Evolutionary conservation across 2,888 invertebrate genomes (phyloP), one percentile per base, ranked within the genome.

Genomic region (Melikaiella ostensackeni): DNA sequence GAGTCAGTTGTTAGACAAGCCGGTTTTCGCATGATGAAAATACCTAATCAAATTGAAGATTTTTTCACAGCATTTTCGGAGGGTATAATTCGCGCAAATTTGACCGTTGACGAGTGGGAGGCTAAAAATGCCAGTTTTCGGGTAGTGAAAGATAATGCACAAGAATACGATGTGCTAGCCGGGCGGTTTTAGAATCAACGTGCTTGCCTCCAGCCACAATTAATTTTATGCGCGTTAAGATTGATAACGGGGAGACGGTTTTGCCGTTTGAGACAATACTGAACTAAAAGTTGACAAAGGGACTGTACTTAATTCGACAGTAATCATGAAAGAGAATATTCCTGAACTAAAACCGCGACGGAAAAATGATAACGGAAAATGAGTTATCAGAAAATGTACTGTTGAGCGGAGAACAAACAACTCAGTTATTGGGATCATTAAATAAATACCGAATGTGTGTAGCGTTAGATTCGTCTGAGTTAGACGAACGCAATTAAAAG

Each of bases 401-500:
- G 16, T 62, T 63, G 19, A 35, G 33, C 11, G 8, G 9, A 0
- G 21, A 11, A 4, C 63, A 35, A 63, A 38, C 38, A 35, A 21
- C 24, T 7, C 35, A 21, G 38, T 24, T 38, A 5, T 21, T 9
- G 21, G 64, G 2, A 21, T 63, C 38, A 9, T 21, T 38, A 21
- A 38, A 63, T 63, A 1, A 27, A 73, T 50, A 50, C 50, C 73
- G 13, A 50, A 21, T 11, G 24, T 13, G 16, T n/a, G n/a, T n/a
- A n/a, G n/a, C n/a, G n/a, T n/a, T n/a, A n/a, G n/a, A n/a, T n/a
- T n/a, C n/a, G n/a, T n/a, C n/a, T n/a, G 50, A 73, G 24, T 75
- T 79, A 13, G 13, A 76, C 79, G 19, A 81, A 70, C 33, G 75
- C 73, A 9, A 46, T 24, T 21, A 76, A 81, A 38, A 78, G 80